Base-by-base conservation (phyloP, 2,797 vertebrate species). In the Cryptoprocta ferox region DNA sequence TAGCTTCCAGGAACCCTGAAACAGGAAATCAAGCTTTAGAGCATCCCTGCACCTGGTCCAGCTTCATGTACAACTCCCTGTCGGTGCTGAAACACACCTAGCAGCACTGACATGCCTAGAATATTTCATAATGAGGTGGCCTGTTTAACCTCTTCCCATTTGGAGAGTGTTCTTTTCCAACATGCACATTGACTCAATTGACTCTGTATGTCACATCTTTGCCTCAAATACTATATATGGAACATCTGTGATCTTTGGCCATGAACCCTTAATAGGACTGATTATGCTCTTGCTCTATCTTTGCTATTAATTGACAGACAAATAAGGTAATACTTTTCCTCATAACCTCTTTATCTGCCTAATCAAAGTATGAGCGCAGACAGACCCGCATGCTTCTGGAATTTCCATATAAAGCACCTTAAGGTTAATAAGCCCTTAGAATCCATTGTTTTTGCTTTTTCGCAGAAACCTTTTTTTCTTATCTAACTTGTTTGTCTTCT, bases 291-390 rank as follows among this genome's bases (percentile, higher is more conserved):
- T 88, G 2, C 63, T 45, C 39, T 70, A 19, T 65, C 65, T 5
- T 93, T 70, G 76, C n/a, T 79, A 26, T 84, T 63, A 75, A 63
- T 80, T 65, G 48, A 71, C 63, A 75, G 48, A 24, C 24, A 53
- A 45, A 16, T 84, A 9, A 78, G 13, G 28, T 28, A 14, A 32
- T 65, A 0, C 5, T 71, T 80, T 86, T 61, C 26, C 26, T 83
- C 28, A 6, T 32, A 73, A 10, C 11, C 28, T 35, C 30, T 70
- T 86, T 61, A 19, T 37, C 48, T 59, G 11, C 79, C 30, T 42
- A 53, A 12, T 81, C 37, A 48, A 28, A 19, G 42, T 63, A 7
- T 32, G 45, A 24, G 65, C 18, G 12, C 39, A 75, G n/a, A 71
- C 3, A 70, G 76, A 28, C 35, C 45, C 50, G 26, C 56, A 9